These are phyloP conservation scores for Dendropsophus ebraccatus DNA, from an alignment of 2,113 vertebrate species.

Conservation along the genomic window DNA sequence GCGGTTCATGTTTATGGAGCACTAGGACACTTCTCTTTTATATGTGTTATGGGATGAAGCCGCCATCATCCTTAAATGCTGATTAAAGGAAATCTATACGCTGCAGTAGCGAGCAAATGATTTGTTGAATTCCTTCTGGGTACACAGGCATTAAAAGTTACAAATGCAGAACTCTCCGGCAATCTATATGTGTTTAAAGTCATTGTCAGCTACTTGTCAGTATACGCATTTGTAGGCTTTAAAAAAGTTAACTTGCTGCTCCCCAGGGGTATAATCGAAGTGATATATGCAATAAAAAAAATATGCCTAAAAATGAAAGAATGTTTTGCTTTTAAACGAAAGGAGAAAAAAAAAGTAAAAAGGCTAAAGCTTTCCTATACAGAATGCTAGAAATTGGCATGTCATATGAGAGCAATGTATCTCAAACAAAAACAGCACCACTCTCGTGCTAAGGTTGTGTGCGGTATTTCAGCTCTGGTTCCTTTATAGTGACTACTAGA, in stretches of 20 bases:
- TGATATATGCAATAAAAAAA: not conserved
- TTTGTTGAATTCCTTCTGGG: slow-evolving; percentile 47
- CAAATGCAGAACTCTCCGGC: slow-evolving; percentile 37
- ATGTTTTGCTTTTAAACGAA: too few species aligned
- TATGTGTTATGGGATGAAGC: not conserved
- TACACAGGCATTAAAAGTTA: slow-evolving; percentile 23
- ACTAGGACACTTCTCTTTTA: slow-evolving; percentile 24
- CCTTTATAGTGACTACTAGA: too few species aligned
- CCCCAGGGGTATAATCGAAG: not conserved
- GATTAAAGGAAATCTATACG: slow-evolving; percentile 48
- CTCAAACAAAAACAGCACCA: too few species aligned
- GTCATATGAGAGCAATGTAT: too few species aligned
- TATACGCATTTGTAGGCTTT: not conserved
- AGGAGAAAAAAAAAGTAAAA: too few species aligned
- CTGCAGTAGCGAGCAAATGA: slow-evolving; percentile 25
- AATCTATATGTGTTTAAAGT: slow-evolving; percentile 37
- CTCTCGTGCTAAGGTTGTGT: too few species aligned
- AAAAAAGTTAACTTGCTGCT: not conserved
- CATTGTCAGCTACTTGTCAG: slow-evolving; percentile 33
- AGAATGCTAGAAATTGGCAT: too few species aligned
- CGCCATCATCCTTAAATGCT: slow-evolving; percentile 15
- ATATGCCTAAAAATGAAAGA: too few species aligned
- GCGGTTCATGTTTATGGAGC: slow-evolving; percentile 2
- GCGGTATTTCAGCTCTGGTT: too few species aligned
- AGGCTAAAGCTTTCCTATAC: too few species aligned